Evolutionary conservation across 2,113 vertebrate species (phyloP), one percentile per base, ranked within the genome.

Genomic region (Rhizomys pruinosus): DNA sequence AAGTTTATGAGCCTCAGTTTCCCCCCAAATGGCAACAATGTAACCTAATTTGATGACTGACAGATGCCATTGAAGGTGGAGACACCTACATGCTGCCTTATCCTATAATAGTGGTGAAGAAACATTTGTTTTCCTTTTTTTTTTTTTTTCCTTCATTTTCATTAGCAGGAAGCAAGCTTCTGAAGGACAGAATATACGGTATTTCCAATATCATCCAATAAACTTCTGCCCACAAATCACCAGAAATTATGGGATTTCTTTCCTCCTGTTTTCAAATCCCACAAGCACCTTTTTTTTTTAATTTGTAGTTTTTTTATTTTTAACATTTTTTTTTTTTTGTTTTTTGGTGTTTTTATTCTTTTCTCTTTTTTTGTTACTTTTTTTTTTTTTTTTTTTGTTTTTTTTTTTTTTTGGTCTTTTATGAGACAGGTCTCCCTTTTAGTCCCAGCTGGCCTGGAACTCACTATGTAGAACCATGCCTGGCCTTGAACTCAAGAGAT

Each of bases 291-390:
- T 57, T 22, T 90, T 16, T 84, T 91, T 66, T 20, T n/a, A 84
- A 80, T 79, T n/a, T n/a, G n/a, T n/a, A n/a, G n/a, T 90, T 16
- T 84, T 91, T 66, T 20, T n/a, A 84, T 77, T 79, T 80, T 88
- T 71, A 84, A 29, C 61, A 73, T 71, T n/a, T n/a, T n/a, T n/a
- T n/a, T n/a, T n/a, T n/a, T n/a, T n/a, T n/a, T n/a, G n/a, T n/a
- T n/a, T n/a, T n/a, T n/a, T n/a, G n/a, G n/a, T n/a, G n/a, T n/a
- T n/a, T n/a, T n/a, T n/a, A n/a, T n/a, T n/a, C n/a, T n/a, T n/a
- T n/a, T n/a, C n/a, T n/a, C n/a, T n/a, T n/a, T n/a, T n/a, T n/a
- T n/a, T n/a, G n/a, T n/a, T n/a, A n/a, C n/a, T n/a, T n/a, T n/a
- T n/a, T n/a, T n/a, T n/a, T n/a, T n/a, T n/a, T n/a, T n/a, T n/a